Percentiles rank a stretch among this genome's conserved stretches.
Conservation (phyloP, 1,140 invertebrate genomes). For the Rhizoglyphus robini region DNA sequence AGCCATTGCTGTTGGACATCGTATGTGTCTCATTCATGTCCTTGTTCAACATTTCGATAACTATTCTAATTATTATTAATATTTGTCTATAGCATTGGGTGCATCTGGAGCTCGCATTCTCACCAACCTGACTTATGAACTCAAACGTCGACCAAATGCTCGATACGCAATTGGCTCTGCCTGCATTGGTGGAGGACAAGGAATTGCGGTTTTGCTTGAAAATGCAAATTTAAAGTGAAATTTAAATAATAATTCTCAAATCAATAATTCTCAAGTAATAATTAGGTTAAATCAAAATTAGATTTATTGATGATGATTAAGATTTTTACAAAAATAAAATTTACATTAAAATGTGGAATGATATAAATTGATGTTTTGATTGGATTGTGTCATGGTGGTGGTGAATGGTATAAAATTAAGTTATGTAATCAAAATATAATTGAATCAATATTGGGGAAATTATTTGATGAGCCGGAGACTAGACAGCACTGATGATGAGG, state of each 20-base stretch:
- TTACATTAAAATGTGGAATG: too few species aligned
- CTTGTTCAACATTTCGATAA: not conserved
- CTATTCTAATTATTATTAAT: not conserved
- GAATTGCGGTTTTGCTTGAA: constrained; percentile 84
- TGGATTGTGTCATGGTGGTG: too few species aligned
- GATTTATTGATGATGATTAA: too few species aligned
- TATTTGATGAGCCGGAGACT: too few species aligned
- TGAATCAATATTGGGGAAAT: too few species aligned
- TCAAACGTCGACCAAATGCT: constrained; percentile 63
- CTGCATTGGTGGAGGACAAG: constrained; percentile 97
- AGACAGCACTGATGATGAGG: too few species aligned
- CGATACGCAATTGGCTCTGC: constrained; percentile 85
- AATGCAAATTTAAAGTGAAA: constrained; percentile 26
- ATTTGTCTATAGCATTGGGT: constrained; percentile 41
- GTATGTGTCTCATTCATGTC: not conserved
- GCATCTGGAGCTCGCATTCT: constrained; percentile 88
- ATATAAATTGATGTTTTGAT: too few species aligned
- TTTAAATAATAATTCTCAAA: not conserved
- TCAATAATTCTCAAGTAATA: not conserved
- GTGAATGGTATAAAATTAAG: too few species aligned
- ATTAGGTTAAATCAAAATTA: too few species aligned
- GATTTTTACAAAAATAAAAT: too few species aligned
- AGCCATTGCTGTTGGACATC: constrained; percentile 73
- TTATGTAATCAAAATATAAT: too few species aligned
- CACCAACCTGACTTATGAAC: constrained; percentile 77